Base-by-base conservation (phyloP, 2,888 invertebrate species). In the Steromphala cineraria region DNA sequence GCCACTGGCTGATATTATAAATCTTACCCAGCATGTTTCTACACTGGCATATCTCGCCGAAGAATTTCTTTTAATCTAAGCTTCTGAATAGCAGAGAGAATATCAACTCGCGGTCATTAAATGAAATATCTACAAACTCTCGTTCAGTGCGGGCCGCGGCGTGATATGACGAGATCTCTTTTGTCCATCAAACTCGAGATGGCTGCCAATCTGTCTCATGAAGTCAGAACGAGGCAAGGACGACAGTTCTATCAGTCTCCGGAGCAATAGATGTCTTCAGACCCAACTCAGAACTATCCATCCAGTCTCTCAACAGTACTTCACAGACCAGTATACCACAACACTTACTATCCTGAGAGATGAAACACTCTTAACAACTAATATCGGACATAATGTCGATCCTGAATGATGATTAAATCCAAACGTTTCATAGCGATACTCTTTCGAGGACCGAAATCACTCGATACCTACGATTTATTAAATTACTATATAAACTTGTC, bases 21-120 rank as follows among this genome's bases (percentile, higher is more conserved):
- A 62, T 62, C 62, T 62, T 62, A 24, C 28, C 28, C 8, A 62
- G 28, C 28, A 1, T 24, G 62, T 24, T 62, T 28, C 62, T 24
- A 62, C 24, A 28, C 28, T 62, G 62, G 62, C 62, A 62, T 24
- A 24, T 62, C 62, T 62, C 62, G 28, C 17, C 24, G 28, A 62
- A 62, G 62, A 62, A 62, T 62, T 62, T 62, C 62, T 62, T 62
- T 62, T 62, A 62, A 62, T 62, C 62, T 62, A 24, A n/a, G 28
- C 10, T 28, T 15, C 7, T 62, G 62, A 62, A 62, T 62, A 62
- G 62, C 62, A 62, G 28, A 28, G 28, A 28, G 62, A 62, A 62
- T 62, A 62, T 62, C 28, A 62, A 62, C 62, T 62, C 62, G 10
- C 28, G 28, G 28, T 62, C 62, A 28, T 62, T 62, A 62, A 62